Conservation (phyloP, 2,797 vertebrate genomes). For the Synanceia verrucosa region DNA sequence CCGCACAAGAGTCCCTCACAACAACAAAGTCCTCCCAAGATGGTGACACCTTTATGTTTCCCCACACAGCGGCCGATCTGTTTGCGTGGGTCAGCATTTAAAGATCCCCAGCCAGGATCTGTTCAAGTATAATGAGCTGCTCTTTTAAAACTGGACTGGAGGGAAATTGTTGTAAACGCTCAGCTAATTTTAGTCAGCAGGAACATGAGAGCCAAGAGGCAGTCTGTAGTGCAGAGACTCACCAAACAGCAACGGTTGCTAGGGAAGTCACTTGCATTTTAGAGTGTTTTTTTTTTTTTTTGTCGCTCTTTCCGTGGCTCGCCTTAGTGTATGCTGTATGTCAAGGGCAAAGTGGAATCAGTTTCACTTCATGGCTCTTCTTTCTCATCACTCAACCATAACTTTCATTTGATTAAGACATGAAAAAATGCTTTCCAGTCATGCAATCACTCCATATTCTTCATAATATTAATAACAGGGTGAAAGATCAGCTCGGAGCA, state of each 20-base stretch:
- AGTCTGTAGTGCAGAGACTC: conserved; percentile 26
- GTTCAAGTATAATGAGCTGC: conserved; percentile 37
- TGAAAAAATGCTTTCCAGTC: neutral
- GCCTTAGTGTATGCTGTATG: conserved; percentile 1
- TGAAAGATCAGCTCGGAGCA: conserved; percentile 4
- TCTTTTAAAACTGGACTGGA: conserved; percentile 42
- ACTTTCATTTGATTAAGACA: neutral
- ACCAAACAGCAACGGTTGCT: conserved; percentile 75
- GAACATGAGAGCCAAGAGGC: conserved; percentile 52
- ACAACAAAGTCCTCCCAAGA: conserved; percentile 55
- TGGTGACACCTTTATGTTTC: conserved; percentile 65
- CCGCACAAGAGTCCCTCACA: conserved; percentile 52
- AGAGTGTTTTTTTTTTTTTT: neutral
- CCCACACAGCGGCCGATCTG: conserved; percentile 48
- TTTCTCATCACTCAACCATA: neutral
- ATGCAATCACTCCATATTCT: neutral
- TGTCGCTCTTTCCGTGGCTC: neutral
- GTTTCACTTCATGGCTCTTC: neutral
- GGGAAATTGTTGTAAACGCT: conserved; percentile 49
- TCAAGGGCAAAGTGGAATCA: conserved; percentile 15
- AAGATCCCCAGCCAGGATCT: conserved; percentile 12
- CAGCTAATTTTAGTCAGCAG: conserved; percentile 74
- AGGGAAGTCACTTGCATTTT: conserved; percentile 52
- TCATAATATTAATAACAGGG: neutral
- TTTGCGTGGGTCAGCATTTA: conserved; percentile 12